phyloP scores from a whole-genome alignment of 2,113 vertebrate genomes.

The Bungarus multicinctus region DNA sequence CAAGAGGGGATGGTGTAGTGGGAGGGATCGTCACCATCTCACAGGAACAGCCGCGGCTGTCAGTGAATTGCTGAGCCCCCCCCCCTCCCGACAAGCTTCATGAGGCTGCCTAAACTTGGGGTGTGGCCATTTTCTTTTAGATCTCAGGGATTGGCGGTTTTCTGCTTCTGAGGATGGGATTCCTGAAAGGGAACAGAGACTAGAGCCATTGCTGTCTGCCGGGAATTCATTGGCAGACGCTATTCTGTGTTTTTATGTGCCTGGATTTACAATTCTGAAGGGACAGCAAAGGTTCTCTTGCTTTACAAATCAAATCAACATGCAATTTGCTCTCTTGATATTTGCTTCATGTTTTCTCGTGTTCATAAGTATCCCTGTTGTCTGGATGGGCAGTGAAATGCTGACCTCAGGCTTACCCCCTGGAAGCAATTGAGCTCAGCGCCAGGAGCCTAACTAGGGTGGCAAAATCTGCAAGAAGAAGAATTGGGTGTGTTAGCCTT shows the following conservation, averaged over 20 bases:
- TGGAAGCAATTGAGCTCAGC: background rate
- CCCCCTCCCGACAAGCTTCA: background rate
- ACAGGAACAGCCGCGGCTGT: rapidly evolving
- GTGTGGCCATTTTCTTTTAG: background rate
- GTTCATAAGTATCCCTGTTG: background rate
- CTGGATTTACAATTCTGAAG: background rate
- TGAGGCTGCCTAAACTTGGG: background rate
- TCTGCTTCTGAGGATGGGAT: background rate
- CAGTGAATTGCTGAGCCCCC: background rate
- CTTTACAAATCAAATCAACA: background rate
- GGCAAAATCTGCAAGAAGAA: background rate
- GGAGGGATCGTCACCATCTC: background rate
- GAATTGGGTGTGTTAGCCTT: background rate
- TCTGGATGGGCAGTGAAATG: background rate
- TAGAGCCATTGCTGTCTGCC: background rate
- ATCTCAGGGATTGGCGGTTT: background rate
- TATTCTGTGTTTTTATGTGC: background rate
- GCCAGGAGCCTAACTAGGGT: background rate
- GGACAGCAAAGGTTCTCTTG: background rate
- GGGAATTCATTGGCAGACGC: background rate
- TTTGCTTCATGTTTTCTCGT: background rate
- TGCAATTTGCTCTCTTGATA: background rate
- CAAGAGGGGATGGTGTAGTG: background rate
- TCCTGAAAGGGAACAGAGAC: background rate
- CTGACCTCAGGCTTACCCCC: background rate